phyloP scores from a whole-genome alignment of 2,797 vertebrate genomes.

The Chromobotia macracanthus region DNA sequence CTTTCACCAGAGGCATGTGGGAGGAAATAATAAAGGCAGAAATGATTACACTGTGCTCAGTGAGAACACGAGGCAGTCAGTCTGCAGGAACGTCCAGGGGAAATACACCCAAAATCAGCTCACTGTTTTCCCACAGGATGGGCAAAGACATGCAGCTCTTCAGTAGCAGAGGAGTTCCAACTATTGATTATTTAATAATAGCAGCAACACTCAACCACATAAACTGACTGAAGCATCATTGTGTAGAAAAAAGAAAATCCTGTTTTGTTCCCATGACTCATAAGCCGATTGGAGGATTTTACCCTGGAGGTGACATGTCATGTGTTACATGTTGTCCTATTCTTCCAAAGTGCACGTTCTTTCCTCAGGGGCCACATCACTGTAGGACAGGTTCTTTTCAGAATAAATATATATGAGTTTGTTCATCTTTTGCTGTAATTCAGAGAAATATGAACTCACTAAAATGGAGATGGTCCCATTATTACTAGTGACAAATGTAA shows the following conservation, averaged over 20 bases:
- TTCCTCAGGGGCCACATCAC: conserved; percentile 32
- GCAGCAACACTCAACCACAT: conserved; percentile 46
- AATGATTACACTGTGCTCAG: conserved; percentile 47
- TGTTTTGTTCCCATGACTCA: conserved; percentile 24
- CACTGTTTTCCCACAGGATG: conserved; percentile 33
- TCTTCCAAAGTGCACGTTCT: conserved; percentile 27
- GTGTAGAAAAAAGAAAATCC: background rate
- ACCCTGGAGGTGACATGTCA: conserved; percentile 46
- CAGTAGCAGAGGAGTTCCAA: conserved; percentile 25
- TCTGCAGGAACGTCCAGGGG: background rate
- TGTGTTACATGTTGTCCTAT: conserved; percentile 42
- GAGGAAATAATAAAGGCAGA: conserved; percentile 47
- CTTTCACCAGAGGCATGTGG: conserved; percentile 45
- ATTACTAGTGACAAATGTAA: conserved; percentile 42
- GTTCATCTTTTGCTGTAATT: conserved; percentile 30
- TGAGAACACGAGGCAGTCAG: background rate
- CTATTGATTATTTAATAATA: conserved; percentile 47
- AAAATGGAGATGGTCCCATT: conserved; percentile 27
- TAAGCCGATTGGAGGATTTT: conserved; percentile 15
- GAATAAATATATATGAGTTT: conserved; percentile 55
- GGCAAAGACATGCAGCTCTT: background rate
- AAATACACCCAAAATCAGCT: background rate
- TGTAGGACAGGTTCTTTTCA: conserved; percentile 36
- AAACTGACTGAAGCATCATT: conserved; percentile 49
- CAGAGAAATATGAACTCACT: conserved; percentile 27